phyloP scores from a whole-genome alignment of 2,888 invertebrate genomes.

The Elegia similella region DNA sequence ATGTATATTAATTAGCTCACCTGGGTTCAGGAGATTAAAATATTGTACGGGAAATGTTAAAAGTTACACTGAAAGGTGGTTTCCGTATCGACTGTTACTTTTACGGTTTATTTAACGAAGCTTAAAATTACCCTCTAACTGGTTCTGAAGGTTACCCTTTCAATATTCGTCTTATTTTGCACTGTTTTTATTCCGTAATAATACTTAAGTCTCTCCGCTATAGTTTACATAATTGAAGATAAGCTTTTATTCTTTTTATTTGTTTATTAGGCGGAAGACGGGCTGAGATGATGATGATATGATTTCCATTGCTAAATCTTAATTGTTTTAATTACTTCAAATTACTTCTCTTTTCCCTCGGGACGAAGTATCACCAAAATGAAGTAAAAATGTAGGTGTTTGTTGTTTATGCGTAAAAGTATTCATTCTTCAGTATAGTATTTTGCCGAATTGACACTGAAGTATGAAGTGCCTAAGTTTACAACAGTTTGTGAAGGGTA shows the following conservation, averaged over 20 bases:
- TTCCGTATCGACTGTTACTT: constrained; percentile 11
- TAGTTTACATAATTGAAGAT: background rate
- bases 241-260: too few species aligned
- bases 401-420: too few species aligned
- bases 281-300: too few species aligned
- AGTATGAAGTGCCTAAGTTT: too few species aligned
- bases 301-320: constrained; percentile 9
- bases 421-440: too few species aligned
- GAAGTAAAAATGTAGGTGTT: too few species aligned
- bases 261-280: too few species aligned
- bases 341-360: too few species aligned
- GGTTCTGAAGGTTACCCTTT: constrained; percentile 22
- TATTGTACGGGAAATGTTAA: background rate
- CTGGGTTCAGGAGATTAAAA: too few species aligned
- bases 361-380: too few species aligned
- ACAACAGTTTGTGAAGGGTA: background rate
- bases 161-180: constrained; percentile 8
- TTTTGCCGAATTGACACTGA: too few species aligned
- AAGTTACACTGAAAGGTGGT: background rate
- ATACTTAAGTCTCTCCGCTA: background rate
- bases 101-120: constrained; percentile 3
- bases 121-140: constrained; percentile 20
- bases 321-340: constrained; percentile 3
- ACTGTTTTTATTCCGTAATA: background rate
- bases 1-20: too few species aligned